Percentiles rank a stretch among this genome's conserved stretches.
Conservation (phyloP, 1,140 invertebrate genomes). For the Ephestia elutella region DNA sequence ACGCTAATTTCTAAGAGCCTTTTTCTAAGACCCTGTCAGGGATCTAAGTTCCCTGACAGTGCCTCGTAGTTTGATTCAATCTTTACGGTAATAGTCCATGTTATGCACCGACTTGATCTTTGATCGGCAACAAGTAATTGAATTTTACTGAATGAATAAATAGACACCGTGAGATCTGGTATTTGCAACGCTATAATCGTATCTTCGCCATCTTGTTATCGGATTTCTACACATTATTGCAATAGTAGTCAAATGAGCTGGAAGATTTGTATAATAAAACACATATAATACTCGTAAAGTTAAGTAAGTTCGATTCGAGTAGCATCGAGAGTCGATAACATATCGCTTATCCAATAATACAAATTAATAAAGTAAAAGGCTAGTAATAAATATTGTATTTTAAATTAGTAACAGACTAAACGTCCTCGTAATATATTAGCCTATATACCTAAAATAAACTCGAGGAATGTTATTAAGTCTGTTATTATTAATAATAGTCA, state of each 20-base stretch:
- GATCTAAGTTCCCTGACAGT: background rate
- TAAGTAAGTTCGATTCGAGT: no score
- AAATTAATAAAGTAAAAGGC: no score
- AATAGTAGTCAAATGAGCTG: background rate
- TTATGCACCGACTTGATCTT: background rate
- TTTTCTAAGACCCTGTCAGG: background rate
- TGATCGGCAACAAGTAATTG: background rate
- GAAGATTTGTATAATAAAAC: background rate
- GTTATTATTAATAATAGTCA: no score
- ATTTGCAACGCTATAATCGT: constrained; percentile 2
- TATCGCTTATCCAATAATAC: no score
- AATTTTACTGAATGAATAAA: constrained; percentile 1
- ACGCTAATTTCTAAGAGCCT: no score
- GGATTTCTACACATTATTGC: background rate
- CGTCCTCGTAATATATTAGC: no score
- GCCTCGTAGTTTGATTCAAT: background rate
- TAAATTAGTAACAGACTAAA: no score
- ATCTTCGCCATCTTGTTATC: background rate
- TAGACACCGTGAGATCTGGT: background rate
- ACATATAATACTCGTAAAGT: background rate
- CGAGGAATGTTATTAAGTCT: no score
- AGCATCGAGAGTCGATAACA: background rate
- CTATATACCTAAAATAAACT: no score
- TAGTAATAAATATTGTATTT: no score
- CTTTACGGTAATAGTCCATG: background rate